Base-by-base conservation (phyloP, 1,140 invertebrate species). In the Neocloeon triangulifer region DNA sequence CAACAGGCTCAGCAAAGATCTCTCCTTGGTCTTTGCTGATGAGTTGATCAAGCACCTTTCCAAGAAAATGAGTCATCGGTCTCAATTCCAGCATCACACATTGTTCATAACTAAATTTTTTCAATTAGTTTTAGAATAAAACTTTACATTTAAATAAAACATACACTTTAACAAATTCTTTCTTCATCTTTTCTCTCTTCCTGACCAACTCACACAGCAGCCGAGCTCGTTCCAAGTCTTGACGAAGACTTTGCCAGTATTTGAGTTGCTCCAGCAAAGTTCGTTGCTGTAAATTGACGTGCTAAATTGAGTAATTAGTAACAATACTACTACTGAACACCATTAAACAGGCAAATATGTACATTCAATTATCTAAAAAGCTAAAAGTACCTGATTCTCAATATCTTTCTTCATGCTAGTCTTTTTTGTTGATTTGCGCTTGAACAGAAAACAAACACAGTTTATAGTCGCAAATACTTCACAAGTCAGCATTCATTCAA, bases 141-240 rank as follows among this genome's bases (percentile, higher is more conserved):
- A 22, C 29, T 7, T 12, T 5, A 12, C 23, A 6, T n/a, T n/a
- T n/a, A n/a, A n/a, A n/a, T n/a, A n/a, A n/a, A n/a, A 47, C 47
- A 49, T 49, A 64, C 59, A 72, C 64, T 57, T 74, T 74, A 6
- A 85, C 76, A 41, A 75, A 63, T 53, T 89, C 82, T 35, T 81
- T 69, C 53, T 97, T 97, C 2, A 88, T 53, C 50, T 91, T 91
- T 55, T 96, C 91, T 25, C 91, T 61, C 53, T 96, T 97, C 12
- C 89, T 64, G 5, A 96, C 85, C 33, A 95, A 55, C 53, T 96
- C 91, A 47, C 91, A 89, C 0, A 96, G 59, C 13, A 96, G 59
- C 42, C 91, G 65, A 4, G 85, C 88, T 37, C 85, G 64, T 54
- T 97, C 92, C 25, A 96, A 57, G 54, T 96, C 89, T 48, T 96